A percentile compares a stretch with the other conserved stretches of the same genome.
Evolutionary conservation across 2,888 invertebrate genomes (phyloP).

Genomic region (Polydrusus cervinus): DNA sequence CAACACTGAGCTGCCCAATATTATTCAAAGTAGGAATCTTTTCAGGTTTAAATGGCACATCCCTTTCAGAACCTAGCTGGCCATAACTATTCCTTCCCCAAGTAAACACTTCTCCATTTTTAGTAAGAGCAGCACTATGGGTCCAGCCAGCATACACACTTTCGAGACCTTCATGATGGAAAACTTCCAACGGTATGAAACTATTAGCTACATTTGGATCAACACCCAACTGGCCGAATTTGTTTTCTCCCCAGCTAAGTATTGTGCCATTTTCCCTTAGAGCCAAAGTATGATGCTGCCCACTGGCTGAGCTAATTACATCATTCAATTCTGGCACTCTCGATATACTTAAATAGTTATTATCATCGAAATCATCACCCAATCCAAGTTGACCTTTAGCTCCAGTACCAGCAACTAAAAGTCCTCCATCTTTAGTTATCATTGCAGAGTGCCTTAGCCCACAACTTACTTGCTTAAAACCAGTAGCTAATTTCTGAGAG

Average conservation of each 20-base stretch:
- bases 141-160: constrained; percentile 85
- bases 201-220: constrained; percentile 74
- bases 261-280: constrained; percentile 75
- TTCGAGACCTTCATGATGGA: constrained; percentile 74
- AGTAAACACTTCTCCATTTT: constrained; percentile 77
- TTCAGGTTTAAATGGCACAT: constrained; percentile 71
- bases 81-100: constrained; percentile 91
- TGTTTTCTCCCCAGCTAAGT: constrained; percentile 89
- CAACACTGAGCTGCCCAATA: constrained; percentile 77
- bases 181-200: constrained; percentile 74
- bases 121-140: constrained; percentile 79
- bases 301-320: constrained; percentile 81
- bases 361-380: constrained; percentile 70
- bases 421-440: constrained; percentile 76
- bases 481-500: constrained; percentile 70
- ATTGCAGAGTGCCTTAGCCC: constrained; percentile 81
- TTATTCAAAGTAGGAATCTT: constrained; percentile 72
- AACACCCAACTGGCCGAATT: constrained; percentile 84
- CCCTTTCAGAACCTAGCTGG: constrained; percentile 77
- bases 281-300: constrained; percentile 86
- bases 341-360: constrained; percentile 70
- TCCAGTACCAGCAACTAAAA: constrained; percentile 80
- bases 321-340: constrained; percentile 75
- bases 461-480: constrained; percentile 77
- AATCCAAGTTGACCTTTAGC: constrained; percentile 81